Percentiles rank a stretch among this genome's conserved stretches.
Conservation (phyloP, 2,113 vertebrate species). For the Bombycilla garrulus region DNA sequence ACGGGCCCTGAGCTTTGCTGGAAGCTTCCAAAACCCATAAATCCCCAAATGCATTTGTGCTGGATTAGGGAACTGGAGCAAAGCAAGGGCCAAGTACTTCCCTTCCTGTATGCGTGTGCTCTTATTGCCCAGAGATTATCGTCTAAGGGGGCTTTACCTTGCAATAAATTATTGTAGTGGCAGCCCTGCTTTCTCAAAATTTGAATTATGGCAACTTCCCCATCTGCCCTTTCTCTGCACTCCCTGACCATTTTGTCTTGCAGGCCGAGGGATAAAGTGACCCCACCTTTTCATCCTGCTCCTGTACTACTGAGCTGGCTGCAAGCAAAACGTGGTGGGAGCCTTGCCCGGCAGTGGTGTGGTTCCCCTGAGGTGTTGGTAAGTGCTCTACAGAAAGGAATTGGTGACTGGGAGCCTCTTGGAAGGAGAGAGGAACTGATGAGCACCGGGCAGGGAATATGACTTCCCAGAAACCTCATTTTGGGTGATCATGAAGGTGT, state of each 20-base stretch:
- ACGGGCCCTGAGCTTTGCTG: slow-evolving; percentile 25
- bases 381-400: not conserved
- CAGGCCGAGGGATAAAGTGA: not conserved
- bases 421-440: not conserved
- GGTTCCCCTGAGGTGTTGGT: not conserved
- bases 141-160: not conserved
- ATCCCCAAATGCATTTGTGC: slow-evolving; percentile 51
- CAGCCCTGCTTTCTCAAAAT: not conserved
- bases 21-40: slow-evolving; percentile 53
- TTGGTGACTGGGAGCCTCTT: not conserved
- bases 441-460: not conserved
- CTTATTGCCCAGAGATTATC: not conserved
- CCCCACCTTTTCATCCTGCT: not conserved
- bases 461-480: not conserved
- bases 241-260: not conserved
- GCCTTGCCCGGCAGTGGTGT: not conserved
- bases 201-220: not conserved
- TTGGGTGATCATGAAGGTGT: not conserved
- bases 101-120: not conserved
- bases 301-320: not conserved
- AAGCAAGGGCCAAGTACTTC: not conserved
- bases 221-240: not conserved
- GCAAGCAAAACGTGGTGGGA: not conserved
- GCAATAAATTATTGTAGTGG: not conserved
- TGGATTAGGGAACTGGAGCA: slow-evolving; percentile 42